phyloP scores from a whole-genome alignment of 2,888 invertebrate species.

The Ophioninae sp. region DNA sequence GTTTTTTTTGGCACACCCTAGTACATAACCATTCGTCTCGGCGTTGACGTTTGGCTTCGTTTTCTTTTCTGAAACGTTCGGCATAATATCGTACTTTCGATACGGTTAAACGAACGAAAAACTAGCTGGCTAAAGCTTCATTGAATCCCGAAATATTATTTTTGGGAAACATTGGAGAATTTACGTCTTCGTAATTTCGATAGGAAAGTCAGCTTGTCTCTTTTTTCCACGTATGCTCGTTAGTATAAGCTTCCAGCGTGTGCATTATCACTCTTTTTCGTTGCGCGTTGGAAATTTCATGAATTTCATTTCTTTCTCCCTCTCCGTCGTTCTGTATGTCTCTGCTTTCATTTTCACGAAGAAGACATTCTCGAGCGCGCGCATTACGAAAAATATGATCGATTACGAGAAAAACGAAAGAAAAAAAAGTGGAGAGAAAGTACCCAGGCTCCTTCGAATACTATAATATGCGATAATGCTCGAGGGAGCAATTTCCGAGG shows the following conservation, averaged over 20 bases:
- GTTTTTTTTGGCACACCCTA: neutral
- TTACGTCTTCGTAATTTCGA: slow-evolving; percentile 23
- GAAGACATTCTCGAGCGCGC: slow-evolving; percentile 8
- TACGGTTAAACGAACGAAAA: slow-evolving; percentile 36
- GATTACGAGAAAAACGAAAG: slow-evolving; percentile 10
- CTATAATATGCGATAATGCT: slow-evolving; percentile 37
- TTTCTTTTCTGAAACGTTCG: slow-evolving; percentile 3
- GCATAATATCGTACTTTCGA: slow-evolving; percentile 15
- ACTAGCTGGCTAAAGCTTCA: slow-evolving; percentile 27
- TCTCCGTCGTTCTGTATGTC: neutral
- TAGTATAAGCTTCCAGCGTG: slow-evolving; percentile 43
- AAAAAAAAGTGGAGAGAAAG: slow-evolving; percentile 10
- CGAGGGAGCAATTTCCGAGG: slow-evolving; percentile 25
- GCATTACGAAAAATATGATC: slow-evolving; percentile 20
- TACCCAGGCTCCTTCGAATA: slow-evolving; percentile 40
- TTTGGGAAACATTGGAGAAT: slow-evolving; percentile 24
- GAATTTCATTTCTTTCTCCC: neutral
- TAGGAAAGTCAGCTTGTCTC: slow-evolving; percentile 23
- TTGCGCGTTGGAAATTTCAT: slow-evolving; percentile 7
- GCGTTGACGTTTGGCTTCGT: neutral
- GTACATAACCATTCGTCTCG: neutral
- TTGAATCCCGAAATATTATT: slow-evolving; percentile 14
- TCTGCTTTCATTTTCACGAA: neutral
- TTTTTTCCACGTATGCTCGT: slow-evolving; percentile 38
- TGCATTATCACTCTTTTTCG: slow-evolving; percentile 31